Base-by-base conservation (phyloP, 2,797 vertebrate genomes). In the Lepilemur ruficaudatus region DNA sequence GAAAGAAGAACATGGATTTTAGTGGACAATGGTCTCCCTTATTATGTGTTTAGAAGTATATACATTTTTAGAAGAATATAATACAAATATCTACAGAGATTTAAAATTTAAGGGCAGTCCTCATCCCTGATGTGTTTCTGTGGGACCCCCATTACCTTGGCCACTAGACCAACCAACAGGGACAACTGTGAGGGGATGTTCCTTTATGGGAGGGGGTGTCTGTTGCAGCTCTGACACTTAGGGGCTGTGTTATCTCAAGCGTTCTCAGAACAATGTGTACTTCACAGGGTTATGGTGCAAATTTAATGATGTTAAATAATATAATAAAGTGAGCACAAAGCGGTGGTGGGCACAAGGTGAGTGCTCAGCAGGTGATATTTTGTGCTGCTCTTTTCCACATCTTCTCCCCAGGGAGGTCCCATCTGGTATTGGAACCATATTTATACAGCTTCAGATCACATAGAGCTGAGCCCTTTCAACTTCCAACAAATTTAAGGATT, bases 131-230 rank as follows among this genome's bases (percentile, higher is more conserved):
- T 61, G 9, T 89, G 32, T 2, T 5, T 73, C 48, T 79, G 4
- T n/a, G 22, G 76, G 22, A 67, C 30, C 1, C 41, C 20, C 30
- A 41, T n/a, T 25, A 52, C 35, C 14, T 82, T 38, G 25, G n/a
- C 22, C 7, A 30, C 11, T 11, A 38, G 17, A 79, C 2, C 1
- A 65, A 28, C 1, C 7, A 43, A 76, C 0, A 9, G 14, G 15
- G 12, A 28, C 25, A 20, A 12, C 0, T 46, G 2, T 22, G 43
- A 43, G 28, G 14, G 2, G 35, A 10, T 12, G 11, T 18, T 63
- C 20, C 38, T 52, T 43, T 4, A 17, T 6, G 25, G 4, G 4
- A 7, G 0, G 22, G 0, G 3, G 18, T 46, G 1, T 32, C n/a
- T 25, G 63, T 17, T 65, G 17, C 32, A 43, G 14, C 5, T 83